Percentiles rank a stretch among this genome's conserved stretches.
These are phyloP conservation scores for Lasiurus borealis DNA, from an alignment of 2,113 vertebrate species.

Conservation along the genomic window DNA sequence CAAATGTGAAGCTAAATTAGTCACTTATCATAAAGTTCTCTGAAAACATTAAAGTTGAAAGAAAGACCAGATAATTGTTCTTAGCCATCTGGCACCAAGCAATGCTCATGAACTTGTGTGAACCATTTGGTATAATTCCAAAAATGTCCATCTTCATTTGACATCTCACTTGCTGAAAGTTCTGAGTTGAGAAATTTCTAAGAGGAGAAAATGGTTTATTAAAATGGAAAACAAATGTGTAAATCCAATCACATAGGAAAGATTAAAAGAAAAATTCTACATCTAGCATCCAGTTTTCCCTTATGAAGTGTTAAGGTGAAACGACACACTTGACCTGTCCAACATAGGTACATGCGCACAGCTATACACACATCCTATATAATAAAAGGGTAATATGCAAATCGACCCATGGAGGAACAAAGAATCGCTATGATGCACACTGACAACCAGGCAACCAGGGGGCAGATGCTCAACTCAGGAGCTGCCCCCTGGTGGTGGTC, in stretches of 20 bases:
- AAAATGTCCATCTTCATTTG: slow-evolving; percentile 72
- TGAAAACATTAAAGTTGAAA: slow-evolving; percentile 67
- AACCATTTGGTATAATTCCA: slow-evolving; percentile 77
- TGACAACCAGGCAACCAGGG: too few relatives aligned
- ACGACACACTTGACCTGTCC: not conserved
- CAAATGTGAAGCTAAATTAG: slow-evolving; percentile 74
- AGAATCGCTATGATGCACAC: too few relatives aligned
- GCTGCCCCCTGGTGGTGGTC: too few relatives aligned
- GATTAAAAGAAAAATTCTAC: not conserved
- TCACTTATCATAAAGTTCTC: slow-evolving; percentile 75
- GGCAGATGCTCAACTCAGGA: too few relatives aligned
- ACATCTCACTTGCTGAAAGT: slow-evolving; percentile 68
- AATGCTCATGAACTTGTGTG: slow-evolving; percentile 67
- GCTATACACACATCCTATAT: not conserved
- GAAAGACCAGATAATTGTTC: slow-evolving; percentile 77
- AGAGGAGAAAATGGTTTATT: slow-evolving; percentile 15
- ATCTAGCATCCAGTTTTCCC: not conserved
- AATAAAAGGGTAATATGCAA: too few relatives aligned
- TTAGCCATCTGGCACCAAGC: slow-evolving; percentile 76
- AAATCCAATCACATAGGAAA: not conserved
- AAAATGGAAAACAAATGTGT: slow-evolving; percentile 47
- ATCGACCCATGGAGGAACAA: too few relatives aligned
- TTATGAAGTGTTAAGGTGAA: not conserved
- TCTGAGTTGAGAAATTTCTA: slow-evolving; percentile 54
- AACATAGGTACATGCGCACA: accelerated